Evolutionary conservation across 2,888 invertebrate species (phyloP), one percentile per base, ranked within the genome.

Genomic region (Acronicta alni): DNA sequence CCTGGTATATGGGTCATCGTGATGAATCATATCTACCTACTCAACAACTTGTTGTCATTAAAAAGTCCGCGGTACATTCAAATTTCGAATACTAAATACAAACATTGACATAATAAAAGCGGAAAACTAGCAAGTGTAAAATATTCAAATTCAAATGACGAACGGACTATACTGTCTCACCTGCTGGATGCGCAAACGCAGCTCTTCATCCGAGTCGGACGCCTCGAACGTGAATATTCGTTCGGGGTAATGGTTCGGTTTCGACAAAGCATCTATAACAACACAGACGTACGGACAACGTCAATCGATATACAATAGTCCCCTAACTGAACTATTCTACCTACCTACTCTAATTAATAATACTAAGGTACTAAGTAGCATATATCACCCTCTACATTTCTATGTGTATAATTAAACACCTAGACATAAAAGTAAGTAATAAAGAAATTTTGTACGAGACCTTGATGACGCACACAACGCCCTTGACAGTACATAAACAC

Each of bases 261-360:
- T 93, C 90, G 93, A 93, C 91, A 94, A 94, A 93, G 93, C 91
- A 94, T 94, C 94, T 94, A 94, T 87, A 94, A 94, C 92, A 92
- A 92, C 93, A 94, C 92, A 92, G 90, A 93, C 87, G 88, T 87
- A 92, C 89, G 88, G 80, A 90, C 87, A 90, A 90, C 89, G 86
- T 91, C 89, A 91, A 82, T 83, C 72, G 72, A 69, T 75, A 68
- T 75, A 81, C 70, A 75, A 58, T 66, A 67, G 71, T 71, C 72
- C 77, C 81, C 74, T 77, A 67, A 44, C 51, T 61, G 59, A 67
- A 37, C 69, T 62, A 75, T n/a, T n/a, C n/a, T n/a, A n/a, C n/a
- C n/a, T n/a, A 75, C 58, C 67, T 73, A 71, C 67, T 48, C 59
- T 48, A 68, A 41, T 30, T 57, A 20, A 57, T 18, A 39, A 41